Evolutionary conservation across 2,797 vertebrate genomes (phyloP).

Genomic region (Macroramphosus scolopax): DNA sequence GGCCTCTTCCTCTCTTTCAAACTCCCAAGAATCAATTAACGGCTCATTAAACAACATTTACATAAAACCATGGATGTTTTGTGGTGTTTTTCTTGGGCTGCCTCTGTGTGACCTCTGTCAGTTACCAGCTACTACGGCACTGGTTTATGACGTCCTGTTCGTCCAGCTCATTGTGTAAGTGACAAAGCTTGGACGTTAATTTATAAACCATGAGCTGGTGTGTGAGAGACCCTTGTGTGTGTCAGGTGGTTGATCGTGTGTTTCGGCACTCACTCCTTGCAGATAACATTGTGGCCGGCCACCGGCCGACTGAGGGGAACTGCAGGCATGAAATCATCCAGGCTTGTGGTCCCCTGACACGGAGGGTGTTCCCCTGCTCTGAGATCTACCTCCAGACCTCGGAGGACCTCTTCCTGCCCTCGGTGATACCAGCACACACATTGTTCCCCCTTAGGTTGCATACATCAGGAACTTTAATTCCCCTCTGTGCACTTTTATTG

Average conservation of each 20-base stretch:
- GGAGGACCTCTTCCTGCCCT: constrained; percentile 47
- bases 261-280: constrained; percentile 40
- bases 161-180: constrained; percentile 50
- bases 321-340: constrained; percentile 56
- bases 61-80: background rate
- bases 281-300: constrained; percentile 76
- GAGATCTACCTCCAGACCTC: constrained; percentile 44
- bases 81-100: constrained; percentile 4
- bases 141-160: constrained; percentile 61
- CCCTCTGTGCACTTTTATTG: background rate
- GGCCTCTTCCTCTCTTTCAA: constrained; percentile 11
- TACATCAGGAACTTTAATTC: background rate
- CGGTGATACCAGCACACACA: background rate
- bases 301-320: constrained; percentile 46
- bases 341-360: constrained; percentile 49
- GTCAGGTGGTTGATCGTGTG: constrained; percentile 49
- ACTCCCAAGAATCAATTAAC: constrained; percentile 10
- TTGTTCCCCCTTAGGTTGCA: too few relatives aligned
- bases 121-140: background rate
- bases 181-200: constrained; percentile 26
- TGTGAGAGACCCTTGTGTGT: constrained; percentile 50
- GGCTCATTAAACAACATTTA: constrained; percentile 5
- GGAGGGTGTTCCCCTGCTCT: constrained; percentile 50
- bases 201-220: constrained; percentile 46
- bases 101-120: constrained; percentile 1